phyloP scores from a whole-genome alignment of 2,797 vertebrate genomes.

The Propithecus perrieri region DNA sequence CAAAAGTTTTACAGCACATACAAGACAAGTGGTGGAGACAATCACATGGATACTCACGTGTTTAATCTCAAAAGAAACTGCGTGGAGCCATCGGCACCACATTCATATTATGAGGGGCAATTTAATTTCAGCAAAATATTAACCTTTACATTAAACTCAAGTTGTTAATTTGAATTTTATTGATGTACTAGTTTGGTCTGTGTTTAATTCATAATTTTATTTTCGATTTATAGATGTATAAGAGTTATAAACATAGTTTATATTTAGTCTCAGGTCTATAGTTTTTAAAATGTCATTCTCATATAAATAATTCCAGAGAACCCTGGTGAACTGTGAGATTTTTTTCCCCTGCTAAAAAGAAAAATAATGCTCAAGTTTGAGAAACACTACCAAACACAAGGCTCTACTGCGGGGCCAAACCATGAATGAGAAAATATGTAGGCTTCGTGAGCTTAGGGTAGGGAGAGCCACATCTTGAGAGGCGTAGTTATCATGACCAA shows the following conservation, averaged over 20 bases:
- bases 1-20: not conserved
- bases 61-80: not conserved
- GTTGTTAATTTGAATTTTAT: constrained; percentile 29
- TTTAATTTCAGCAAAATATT: constrained; percentile 18
- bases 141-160: not conserved
- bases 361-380: constrained; percentile 24
- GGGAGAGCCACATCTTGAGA: not conserved
- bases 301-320: not conserved
- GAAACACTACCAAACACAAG: not conserved
- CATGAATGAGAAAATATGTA: not conserved
- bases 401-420: not conserved
- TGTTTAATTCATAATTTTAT: constrained; percentile 32
- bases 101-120: not conserved
- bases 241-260: not conserved
- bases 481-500: not conserved
- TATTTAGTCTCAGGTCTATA: not conserved
- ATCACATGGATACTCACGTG: not conserved
- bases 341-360: not conserved
- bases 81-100: not conserved
- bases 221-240: not conserved
- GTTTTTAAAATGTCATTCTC: constrained; percentile 31
- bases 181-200: not conserved
- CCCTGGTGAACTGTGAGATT: not conserved
- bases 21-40: not conserved
- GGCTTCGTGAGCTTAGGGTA: not conserved